Conservation (phyloP, 2,113 vertebrate species). For the Oxyura jamaicensis region DNA sequence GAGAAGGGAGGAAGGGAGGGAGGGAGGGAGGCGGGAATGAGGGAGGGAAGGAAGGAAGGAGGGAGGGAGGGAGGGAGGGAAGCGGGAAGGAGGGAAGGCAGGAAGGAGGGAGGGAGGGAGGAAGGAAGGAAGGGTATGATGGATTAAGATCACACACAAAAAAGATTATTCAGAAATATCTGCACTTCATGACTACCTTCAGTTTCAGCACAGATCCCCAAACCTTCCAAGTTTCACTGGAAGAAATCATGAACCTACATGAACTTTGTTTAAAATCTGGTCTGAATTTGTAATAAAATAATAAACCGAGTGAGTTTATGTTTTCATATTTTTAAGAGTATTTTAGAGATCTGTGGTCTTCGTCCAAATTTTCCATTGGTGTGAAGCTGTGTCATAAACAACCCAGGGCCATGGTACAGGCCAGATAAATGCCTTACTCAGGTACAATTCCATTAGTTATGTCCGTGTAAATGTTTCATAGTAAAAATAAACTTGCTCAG, state of each 20-base stretch:
- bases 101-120: too few species aligned
- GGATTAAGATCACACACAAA: neutral
- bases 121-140: too few species aligned
- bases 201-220: neutral
- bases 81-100: too few species aligned
- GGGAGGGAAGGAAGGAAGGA: too few species aligned
- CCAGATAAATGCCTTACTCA: slow-evolving; percentile 23
- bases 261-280: neutral
- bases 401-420: neutral
- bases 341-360: neutral
- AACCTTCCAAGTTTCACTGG: neutral
- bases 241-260: neutral
- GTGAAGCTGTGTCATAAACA: neutral
- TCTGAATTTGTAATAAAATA: neutral
- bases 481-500: slow-evolving; percentile 49
- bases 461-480: neutral
- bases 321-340: neutral
- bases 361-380: neutral
- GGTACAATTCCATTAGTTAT: neutral
- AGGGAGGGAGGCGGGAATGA: too few species aligned
- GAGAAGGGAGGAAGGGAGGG: too few species aligned
- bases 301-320: neutral
- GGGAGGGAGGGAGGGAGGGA: too few species aligned
- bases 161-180: neutral
- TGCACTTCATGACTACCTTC: neutral